Evolutionary conservation across 2,797 vertebrate species (phyloP).

Genomic region (Sus cebifrons): DNA sequence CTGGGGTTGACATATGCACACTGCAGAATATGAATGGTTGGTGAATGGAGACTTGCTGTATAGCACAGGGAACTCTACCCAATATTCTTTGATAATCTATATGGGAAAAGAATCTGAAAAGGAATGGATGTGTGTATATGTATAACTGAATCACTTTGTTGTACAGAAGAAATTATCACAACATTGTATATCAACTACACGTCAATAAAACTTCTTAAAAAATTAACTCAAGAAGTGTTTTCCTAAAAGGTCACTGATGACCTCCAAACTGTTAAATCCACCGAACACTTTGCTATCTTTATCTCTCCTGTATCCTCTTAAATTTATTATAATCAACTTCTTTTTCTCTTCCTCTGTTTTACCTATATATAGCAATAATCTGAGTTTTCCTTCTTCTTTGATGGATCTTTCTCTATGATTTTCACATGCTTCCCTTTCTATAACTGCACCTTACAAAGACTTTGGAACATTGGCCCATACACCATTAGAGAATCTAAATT

Average conservation of each 20-base stretch:
- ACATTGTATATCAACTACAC: no score
- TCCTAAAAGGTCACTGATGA: constrained; percentile 23
- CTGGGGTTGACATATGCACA: no score
- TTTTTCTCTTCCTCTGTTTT: not conserved
- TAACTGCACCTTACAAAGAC: not conserved
- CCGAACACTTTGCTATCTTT: not conserved
- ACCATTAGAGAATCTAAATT: not conserved
- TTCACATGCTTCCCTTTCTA: not conserved
- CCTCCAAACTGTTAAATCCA: not conserved
- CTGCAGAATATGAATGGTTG: no score
- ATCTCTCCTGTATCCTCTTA: not conserved
- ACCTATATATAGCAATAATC: not conserved
- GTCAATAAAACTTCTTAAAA: no score
- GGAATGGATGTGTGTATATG: no score
- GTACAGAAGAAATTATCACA: no score
- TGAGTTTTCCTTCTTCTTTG: not conserved
- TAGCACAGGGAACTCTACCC: no score
- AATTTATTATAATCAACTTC: not conserved
- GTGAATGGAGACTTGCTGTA: no score
- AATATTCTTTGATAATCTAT: no score
- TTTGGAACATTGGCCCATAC: not conserved
- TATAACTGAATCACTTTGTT: no score
- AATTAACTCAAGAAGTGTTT: not conserved
- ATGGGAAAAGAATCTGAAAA: no score
- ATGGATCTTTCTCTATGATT: not conserved